Base-by-base conservation (phyloP, 1,140 invertebrate species). In the Schlechtendalia chinensis region DNA sequence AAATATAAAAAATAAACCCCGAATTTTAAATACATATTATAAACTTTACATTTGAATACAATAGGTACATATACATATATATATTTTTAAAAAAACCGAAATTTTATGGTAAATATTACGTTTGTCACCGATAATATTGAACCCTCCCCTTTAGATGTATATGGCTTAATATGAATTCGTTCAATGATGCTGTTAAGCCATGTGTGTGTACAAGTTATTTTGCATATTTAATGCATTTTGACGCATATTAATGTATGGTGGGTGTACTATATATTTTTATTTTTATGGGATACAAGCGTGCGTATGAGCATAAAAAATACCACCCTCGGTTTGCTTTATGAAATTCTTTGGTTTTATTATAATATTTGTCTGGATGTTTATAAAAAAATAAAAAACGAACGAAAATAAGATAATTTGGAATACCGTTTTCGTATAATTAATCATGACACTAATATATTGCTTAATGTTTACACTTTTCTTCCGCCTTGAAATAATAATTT, bases 151-250 rank as follows among this genome's bases (percentile, higher is more conserved):
- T 72, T 71, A 24, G 10, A 19, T 69, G 24, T 69, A 50, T 54
- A 72, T 29, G 17, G 50, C 69, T 72, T 47, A 72, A 72, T 72
- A 72, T 24, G 29, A 72, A 72, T 72, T 72, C 47, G 47, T 72
- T 72, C 29, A 47, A 32, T 54, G 27, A 72, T 72, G 67, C 53
- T 29, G 69, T 17, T 72, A 72, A 53, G 69, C 47, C 50, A 54
- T 54, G 24, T 71, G 27, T 71, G 47, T 72, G n/a, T 72, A 8
- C 32, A 72, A 29, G 69, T 54, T 72, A 72, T 72, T 72, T 54
- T 72, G 47, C 69, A 72, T 72, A 72, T 72, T 72, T 72, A 54
- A 72, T 72, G 69, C 47, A 29, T 69, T 69, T 69, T 69, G 67
- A 69, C 69, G 69, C 69, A 54, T 72, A 53, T 72, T 72, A 72